Evolutionary conservation across 2,888 invertebrate genomes (phyloP), one percentile per base, ranked within the genome.

Genomic region (Yponomeuta cagnagella): DNA sequence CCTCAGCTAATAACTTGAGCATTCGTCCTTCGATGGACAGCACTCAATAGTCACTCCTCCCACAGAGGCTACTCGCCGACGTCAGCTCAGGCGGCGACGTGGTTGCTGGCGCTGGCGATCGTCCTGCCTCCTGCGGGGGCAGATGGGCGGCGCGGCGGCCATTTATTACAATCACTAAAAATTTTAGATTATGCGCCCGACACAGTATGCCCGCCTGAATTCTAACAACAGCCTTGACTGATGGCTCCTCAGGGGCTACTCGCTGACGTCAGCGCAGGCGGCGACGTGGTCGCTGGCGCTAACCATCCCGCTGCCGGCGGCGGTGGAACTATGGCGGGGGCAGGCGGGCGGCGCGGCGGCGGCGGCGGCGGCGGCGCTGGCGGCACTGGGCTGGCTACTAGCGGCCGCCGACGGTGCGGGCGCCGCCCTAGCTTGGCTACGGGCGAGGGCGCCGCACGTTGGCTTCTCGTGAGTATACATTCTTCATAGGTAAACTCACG

Each of bases 1-100:
- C 23, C 23, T 23, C 23, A 23, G 23, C 23, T 23, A 23, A 23
- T 23, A 0, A 23, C 23, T 23, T 23, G 23, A 23, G 23, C 23
- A 1, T 23, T 23, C 23, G 0, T 23, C 23, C 23, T 23, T 23
- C 23, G 23, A 23, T 23, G 23, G 23, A 23, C 1, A 23, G 23
- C 23, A 23, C 23, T 23, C 23, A 23, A 23, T 23, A 23, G 23
- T 23, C 23, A 23, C 23, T 6, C 9, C 37, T 23, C 23, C 52
- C 12, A n/a, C 88, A 98, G 98, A 97, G 99, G 98, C 70, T 96
- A 97, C 78, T 98, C 98, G 78, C 91, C 99, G 77, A 99, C 99
- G 30, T 98, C 98, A 15, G 96, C 97, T 0, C 93, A 97, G 69
- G 96, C 97, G 77, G 98, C 97, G 43, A 98, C 97, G 1, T 87